These are phyloP conservation scores for Perca flavescens DNA, from an alignment of 2,113 vertebrate species.

Conservation along the genomic window DNA sequence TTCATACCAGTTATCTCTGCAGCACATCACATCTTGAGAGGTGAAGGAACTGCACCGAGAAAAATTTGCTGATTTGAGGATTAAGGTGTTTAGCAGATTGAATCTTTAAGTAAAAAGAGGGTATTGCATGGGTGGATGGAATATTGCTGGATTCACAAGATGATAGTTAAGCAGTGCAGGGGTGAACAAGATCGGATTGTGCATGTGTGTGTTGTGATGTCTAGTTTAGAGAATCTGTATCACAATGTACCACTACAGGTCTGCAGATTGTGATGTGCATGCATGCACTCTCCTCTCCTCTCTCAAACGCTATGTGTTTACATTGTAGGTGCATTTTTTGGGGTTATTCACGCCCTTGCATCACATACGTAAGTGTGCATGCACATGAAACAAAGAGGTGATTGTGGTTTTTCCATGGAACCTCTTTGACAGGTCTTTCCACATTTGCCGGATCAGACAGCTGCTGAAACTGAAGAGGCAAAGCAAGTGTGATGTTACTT, in stretches of 20 bases:
- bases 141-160: background rate
- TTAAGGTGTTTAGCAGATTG: conserved; percentile 46
- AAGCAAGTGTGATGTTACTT: background rate
- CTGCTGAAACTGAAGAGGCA: conserved; percentile 33
- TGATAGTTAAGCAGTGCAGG: conserved; percentile 24
- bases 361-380: conserved; percentile 21
- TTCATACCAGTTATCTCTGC: conserved; percentile 52
- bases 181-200: conserved; percentile 7
- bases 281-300: conserved; percentile 9
- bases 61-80: conserved; percentile 51
- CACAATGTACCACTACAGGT: background rate
- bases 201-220: conserved; percentile 12
- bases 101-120: background rate
- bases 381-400: conserved; percentile 39
- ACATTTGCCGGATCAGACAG: conserved; percentile 35
- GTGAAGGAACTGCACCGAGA: conserved; percentile 54
- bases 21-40: conserved; percentile 50
- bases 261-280: conserved; percentile 1
- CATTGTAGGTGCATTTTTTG: conserved; percentile 2
- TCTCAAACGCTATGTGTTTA: background rate
- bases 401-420: conserved; percentile 30
- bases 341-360: background rate
- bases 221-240: background rate
- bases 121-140: background rate
- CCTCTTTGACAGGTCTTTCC: conserved; percentile 55